phyloP scores from a whole-genome alignment of 2,888 invertebrate species.

The Autographa pulchrina region DNA sequence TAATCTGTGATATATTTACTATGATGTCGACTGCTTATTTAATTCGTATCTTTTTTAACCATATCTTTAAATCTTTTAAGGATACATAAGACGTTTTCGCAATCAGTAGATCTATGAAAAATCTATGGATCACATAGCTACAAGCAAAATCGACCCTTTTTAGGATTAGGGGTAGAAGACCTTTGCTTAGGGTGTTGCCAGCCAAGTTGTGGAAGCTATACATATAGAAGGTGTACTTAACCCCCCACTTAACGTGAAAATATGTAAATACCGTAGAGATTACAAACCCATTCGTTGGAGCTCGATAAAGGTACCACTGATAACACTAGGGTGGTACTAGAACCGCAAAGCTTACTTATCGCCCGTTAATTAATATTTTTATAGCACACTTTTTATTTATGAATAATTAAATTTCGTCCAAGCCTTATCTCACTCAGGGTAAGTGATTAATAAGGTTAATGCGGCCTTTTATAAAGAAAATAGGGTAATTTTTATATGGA shows the following conservation, averaged over 20 bases:
- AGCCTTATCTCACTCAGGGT: constrained; percentile 61
- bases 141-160: neutral
- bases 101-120: too few species aligned
- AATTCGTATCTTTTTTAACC: too few species aligned
- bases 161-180: neutral
- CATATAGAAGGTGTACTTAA: neutral
- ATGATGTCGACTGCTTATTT: too few species aligned
- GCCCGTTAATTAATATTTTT: constrained; percentile 82
- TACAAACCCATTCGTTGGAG: constrained; percentile 50
- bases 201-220: neutral
- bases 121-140: neutral
- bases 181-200: neutral
- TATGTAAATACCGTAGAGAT: constrained; percentile 44
- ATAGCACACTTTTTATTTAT: constrained; percentile 65
- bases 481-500: constrained; percentile 64
- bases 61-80: too few species aligned
- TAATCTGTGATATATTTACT: neutral
- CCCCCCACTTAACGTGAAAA: constrained; percentile 35
- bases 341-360: constrained; percentile 68
- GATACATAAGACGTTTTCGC: too few species aligned
- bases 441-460: constrained; percentile 70
- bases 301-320: constrained; percentile 49
- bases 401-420: constrained; percentile 64
- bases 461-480: constrained; percentile 64
- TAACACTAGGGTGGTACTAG: constrained; percentile 36